Evolutionary conservation across 2,113 vertebrate species (phyloP).

Genomic region (Vimba vimba): DNA sequence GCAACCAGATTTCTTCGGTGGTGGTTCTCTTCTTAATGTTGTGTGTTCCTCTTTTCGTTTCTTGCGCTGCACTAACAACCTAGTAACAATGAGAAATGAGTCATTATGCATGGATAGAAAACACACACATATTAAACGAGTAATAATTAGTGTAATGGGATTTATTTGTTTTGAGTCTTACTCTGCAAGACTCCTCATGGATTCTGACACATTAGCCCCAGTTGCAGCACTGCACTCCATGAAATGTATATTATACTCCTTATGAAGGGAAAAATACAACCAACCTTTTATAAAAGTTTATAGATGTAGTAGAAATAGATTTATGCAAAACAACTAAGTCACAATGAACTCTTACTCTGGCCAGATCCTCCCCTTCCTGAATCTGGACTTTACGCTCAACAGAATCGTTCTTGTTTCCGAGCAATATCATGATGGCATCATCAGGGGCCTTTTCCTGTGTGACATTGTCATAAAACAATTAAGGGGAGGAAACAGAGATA

Average conservation of each 20-base stretch:
- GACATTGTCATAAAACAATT: background rate
- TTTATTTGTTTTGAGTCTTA: constrained; percentile 66
- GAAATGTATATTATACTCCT: constrained; percentile 86
- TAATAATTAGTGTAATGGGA: background rate
- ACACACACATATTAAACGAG: background rate
- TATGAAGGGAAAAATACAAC: constrained; percentile 33
- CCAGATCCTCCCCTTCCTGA: constrained; percentile 78
- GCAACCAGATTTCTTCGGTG: constrained; percentile 78
- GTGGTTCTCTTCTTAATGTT: constrained; percentile 63
- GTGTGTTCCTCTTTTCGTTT: constrained; percentile 63
- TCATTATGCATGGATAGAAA: constrained; percentile 3
- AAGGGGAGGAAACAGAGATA: background rate
- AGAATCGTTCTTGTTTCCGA: constrained; percentile 90
- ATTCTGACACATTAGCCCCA: constrained; percentile 83
- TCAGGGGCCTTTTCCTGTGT: constrained; percentile 79
- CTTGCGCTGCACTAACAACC: constrained; percentile 78
- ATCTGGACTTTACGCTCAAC: constrained; percentile 74
- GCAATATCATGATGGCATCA: constrained; percentile 77
- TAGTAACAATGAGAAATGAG: constrained; percentile 59
- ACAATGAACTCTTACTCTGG: constrained; percentile 75
- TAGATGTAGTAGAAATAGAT: background rate
- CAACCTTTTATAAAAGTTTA: background rate
- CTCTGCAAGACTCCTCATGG: constrained; percentile 82
- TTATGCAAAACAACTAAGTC: background rate
- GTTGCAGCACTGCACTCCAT: constrained; percentile 89